A percentile compares a stretch with the other conserved stretches of the same genome.
phyloP scores from a whole-genome alignment of 2,113 vertebrate species.

The Apodemus sylvaticus region DNA sequence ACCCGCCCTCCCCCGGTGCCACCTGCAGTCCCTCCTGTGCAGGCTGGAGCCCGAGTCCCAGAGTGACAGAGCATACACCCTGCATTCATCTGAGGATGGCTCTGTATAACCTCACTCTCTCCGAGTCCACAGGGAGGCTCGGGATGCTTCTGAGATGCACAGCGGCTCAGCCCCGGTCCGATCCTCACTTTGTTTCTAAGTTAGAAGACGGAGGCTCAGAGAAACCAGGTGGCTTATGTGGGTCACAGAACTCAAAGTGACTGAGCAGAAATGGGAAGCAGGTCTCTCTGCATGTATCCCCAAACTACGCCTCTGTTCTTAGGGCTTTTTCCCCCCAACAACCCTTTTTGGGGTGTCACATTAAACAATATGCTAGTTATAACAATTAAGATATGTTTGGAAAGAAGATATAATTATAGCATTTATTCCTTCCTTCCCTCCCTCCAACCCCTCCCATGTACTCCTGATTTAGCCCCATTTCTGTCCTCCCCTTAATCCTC shows the following conservation, averaged over 20 bases:
- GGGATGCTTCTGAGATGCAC: neutral
- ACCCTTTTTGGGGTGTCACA: neutral
- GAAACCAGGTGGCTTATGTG: neutral
- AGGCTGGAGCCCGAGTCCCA: neutral
- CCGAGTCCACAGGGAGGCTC: neutral
- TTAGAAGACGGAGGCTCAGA: neutral
- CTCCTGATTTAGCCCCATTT: neutral
- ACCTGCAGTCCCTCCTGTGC: neutral
- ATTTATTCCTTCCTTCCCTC: neutral
- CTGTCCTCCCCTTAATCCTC: too few relatives aligned
- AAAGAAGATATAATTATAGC: neutral
- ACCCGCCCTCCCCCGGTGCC: fast-evolving
- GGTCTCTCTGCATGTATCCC: neutral
- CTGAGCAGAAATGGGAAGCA: neutral
- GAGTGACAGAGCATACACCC: neutral
- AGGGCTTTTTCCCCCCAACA: neutral
- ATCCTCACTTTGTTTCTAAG: neutral
- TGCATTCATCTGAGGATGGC: fast-evolving
- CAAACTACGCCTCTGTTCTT: neutral
- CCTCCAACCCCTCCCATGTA: neutral
- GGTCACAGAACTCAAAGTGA: neutral
- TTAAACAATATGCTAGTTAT: neutral
- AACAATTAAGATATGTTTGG: neutral
- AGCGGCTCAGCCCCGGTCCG: neutral
- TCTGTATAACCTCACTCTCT: neutral